Base-by-base conservation (phyloP, 2,888 invertebrate genomes). In the Macroteleia sp. region DNA sequence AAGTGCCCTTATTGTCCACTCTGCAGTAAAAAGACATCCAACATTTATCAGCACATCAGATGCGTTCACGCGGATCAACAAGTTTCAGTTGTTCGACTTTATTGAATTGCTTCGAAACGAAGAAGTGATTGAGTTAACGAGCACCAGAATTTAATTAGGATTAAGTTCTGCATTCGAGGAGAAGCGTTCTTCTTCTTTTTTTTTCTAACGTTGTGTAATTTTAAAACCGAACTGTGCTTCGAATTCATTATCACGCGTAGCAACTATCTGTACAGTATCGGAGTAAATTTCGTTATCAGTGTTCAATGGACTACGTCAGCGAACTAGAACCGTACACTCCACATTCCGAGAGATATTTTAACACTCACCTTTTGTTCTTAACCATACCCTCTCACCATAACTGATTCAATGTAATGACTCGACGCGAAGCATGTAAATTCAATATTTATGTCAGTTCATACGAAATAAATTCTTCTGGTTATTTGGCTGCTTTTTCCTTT, bases 31-130 rank as follows among this genome's bases (percentile, higher is more conserved):
- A 81, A 81, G 39, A 70, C 90, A 2, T 90, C 91, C 44, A 91
- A 91, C 73, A 86, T 91, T 79, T 90, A 91, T 67, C 85, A 89
- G 50, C 91, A 91, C 76, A 88, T 91, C n/a, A 83, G 91, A 76
- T 83, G 83, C 59, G 87, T 89, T 28, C 90, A 91, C 67, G 88
- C 88, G 1, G 57, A 80, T 14, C 56, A 88, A 32, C 74, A 69
- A 36, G 90, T 90, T 34, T 85, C 87, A 0, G 82, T 90, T 25
- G 81, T 91, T 36, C 88, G 87, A 73, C 85, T 90, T n/a, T 90
- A 89, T 61, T 90, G 28, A 66, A 1, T 17, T 16, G 8, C 16
- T 30, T 9, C 22, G 25, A 25, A n/a, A n/a, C 30, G 14, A 12
- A 52, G 12, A 9, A 25, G 41, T 56, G 30, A 17, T 17, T 17